Evolutionary conservation across 92 coral and sea anemone genomes (phyloP), one percentile per base, ranked within the genome.

Genomic region (Porites evermanni): DNA sequence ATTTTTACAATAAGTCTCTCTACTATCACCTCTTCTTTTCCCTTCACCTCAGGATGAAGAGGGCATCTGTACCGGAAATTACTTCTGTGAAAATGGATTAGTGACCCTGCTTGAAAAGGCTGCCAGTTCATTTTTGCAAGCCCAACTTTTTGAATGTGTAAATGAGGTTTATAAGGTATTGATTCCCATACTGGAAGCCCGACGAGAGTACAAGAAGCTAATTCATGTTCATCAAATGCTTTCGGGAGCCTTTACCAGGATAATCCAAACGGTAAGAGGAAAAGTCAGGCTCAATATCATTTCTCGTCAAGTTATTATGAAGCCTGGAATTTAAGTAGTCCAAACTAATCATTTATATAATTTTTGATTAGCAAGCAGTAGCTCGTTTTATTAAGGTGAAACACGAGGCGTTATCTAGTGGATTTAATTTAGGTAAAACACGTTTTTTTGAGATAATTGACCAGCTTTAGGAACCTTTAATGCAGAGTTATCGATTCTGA

Each of bases 41-140:
- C 58, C 64, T 66, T 52, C 79, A 69, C 2, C 82, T 20, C 65
- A 97, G 99, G 99, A 97, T 75, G 98, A 97, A 81, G 99, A 97
- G 79, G 99, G 99, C 29, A 95, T 97, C 32, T 97, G 99, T 68
- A 95, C 99, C 5, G 99, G 98, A 70, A 97, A 97, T 67, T 93
- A 64, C 79, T 97, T 97, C 91, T 84, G 90, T 83, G 99, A 97
- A 89, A 97, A 95, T 91, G 99, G 99, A 13, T 83, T 97, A 59
- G 86, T 97, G 13, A 81, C 89, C 20, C 89, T 97, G 54, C 88
- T 97, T 47, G 97, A 97, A 18, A 89, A 89, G 12, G 95, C 99
- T n/a, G 99, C 98, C 74, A 88, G 59, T 56, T 89, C 91, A 12
- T 97, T 97, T 77, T 88, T 84, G 69, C 86, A 76, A 66, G 95